phyloP scores from a whole-genome alignment of 2,113 vertebrate species.

The Microcebus lehilahytsara region DNA sequence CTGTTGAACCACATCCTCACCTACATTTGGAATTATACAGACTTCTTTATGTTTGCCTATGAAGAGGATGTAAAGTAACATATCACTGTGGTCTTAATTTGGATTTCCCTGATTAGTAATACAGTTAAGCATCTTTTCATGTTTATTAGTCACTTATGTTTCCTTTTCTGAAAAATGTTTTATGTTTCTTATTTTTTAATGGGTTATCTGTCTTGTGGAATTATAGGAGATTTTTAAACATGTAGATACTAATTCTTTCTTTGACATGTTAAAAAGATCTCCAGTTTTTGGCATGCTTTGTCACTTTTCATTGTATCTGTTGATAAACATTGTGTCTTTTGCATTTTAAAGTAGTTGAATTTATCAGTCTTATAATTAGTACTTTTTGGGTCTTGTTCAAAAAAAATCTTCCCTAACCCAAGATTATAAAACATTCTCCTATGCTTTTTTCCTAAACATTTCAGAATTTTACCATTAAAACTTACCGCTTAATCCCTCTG shows the following conservation, averaged over 20 bases:
- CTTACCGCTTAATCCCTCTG: not conserved
- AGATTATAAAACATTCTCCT: not conserved
- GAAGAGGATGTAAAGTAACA: not conserved
- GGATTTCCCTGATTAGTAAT: not conserved
- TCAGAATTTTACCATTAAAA: slow-evolving; percentile 16
- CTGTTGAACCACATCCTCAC: not conserved
- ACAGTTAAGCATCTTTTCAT: not conserved
- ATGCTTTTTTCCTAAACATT: not conserved
- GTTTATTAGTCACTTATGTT: not conserved
- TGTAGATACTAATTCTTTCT: not conserved
- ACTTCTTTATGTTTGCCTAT: not conserved
- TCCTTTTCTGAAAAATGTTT: not conserved
- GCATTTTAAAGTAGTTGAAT: not conserved
- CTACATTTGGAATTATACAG: not conserved
- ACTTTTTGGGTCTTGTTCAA: not conserved
- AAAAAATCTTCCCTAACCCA: not conserved
- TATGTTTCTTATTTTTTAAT: not conserved
- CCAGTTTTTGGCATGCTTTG: not conserved
- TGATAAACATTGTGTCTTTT: not conserved
- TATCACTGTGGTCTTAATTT: not conserved
- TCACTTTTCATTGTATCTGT: not conserved
- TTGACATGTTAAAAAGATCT: not conserved
- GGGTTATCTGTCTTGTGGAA: not conserved
- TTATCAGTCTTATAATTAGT: not conserved
- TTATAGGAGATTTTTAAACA: not conserved